These are phyloP conservation scores for Brenthis ino DNA, from an alignment of 2,888 invertebrate species.

Conservation along the genomic window DNA sequence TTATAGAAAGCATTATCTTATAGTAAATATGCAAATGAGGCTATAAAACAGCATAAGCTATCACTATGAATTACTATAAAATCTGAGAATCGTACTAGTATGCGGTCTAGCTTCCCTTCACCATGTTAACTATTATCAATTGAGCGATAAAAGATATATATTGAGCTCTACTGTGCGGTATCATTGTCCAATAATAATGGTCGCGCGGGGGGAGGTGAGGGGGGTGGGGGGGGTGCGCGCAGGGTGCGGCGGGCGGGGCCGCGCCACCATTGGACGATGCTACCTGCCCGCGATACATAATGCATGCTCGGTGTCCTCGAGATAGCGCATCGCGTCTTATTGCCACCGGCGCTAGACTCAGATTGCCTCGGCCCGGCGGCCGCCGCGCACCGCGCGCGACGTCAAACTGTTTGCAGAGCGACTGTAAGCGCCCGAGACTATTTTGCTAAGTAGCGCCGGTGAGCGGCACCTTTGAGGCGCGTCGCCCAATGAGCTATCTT, in stretches of 20 bases:
- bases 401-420: neutral
- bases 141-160: slow-evolving; percentile 30
- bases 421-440: neutral
- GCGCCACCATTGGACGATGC: slow-evolving; percentile 39
- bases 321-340: slow-evolving; percentile 39
- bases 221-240: slow-evolving; percentile 20
- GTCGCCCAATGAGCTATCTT: slow-evolving; percentile 33
- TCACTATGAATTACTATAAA: neutral
- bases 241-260: slow-evolving; percentile 40
- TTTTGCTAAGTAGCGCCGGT: slow-evolving; percentile 12
- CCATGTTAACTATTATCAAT: slow-evolving; percentile 22
- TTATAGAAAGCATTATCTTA: neutral
- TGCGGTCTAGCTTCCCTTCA: slow-evolving; percentile 17
- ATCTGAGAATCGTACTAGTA: neutral
- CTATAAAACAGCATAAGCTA: slow-evolving; percentile 11
- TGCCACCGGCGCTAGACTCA: slow-evolving; percentile 24
- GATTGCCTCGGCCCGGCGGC: slow-evolving; percentile 25
- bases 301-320: slow-evolving; percentile 37
- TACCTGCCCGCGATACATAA: slow-evolving; percentile 38
- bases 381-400: slow-evolving; percentile 6
- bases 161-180: slow-evolving; percentile 28
- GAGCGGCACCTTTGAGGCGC: slow-evolving; percentile 26
- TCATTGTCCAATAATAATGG: slow-evolving; percentile 34
- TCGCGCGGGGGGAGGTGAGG: slow-evolving; percentile 17
- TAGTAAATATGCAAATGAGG: slow-evolving; percentile 13